Percentiles rank a stretch among this genome's conserved stretches.
These are phyloP conservation scores for Amblyopsis rosae DNA, from an alignment of 2,113 vertebrate species.

Conservation along the genomic window DNA sequence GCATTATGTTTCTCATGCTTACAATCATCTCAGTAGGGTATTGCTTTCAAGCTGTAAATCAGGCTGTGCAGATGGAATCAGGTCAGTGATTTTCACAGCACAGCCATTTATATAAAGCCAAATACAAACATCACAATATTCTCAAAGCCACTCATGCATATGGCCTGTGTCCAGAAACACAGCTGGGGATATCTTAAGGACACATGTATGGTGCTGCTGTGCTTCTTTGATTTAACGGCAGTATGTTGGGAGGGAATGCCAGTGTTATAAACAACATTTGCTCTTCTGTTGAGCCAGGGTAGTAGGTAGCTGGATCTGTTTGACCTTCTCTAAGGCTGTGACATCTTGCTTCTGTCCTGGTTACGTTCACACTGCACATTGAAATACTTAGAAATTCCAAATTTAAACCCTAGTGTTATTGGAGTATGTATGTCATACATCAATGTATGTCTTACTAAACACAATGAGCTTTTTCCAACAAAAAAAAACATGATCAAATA, in stretches of 20 bases:
- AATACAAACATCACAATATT: conserved; percentile 39
- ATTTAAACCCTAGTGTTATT: no score
- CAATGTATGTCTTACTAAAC: no score
- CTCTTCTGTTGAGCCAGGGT: no score
- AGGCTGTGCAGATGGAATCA: conserved; percentile 5
- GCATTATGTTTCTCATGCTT: conserved; percentile 19
- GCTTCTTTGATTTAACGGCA: conserved; percentile 28
- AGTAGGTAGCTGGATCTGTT: no score
- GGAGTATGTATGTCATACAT: no score
- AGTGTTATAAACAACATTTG: no score
- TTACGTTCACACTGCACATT: no score
- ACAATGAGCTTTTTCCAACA: no score
- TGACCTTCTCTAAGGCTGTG: no score
- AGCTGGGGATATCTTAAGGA: conserved; percentile 45
- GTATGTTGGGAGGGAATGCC: conserved; percentile 17
- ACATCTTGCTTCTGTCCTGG: no score
- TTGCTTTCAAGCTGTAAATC: conserved; percentile 13
- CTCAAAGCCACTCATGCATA: conserved; percentile 37
- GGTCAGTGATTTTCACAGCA: conserved; percentile 22
- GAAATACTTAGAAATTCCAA: no score
- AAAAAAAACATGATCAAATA: no score
- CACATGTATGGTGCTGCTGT: conserved; percentile 27
- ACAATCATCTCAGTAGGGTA: conserved; percentile 9
- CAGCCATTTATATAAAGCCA: conserved; percentile 24
- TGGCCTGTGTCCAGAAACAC: conserved; percentile 46